A percentile compares a stretch with the other conserved stretches of the same genome.
These are phyloP conservation scores for Andrena dorsata DNA, from an alignment of 2,888 invertebrate species.

Conservation along the genomic window DNA sequence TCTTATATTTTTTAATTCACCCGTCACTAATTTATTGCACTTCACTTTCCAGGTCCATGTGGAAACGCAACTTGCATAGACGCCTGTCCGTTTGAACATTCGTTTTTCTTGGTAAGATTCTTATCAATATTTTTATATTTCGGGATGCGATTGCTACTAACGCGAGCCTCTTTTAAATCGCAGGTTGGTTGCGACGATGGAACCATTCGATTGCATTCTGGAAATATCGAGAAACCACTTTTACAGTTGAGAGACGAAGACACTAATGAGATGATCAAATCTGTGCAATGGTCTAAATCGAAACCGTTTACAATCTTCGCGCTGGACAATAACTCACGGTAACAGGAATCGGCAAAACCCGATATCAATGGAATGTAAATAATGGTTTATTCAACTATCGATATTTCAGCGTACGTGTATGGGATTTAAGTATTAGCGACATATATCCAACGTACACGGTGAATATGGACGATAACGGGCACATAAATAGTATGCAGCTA, in stretches of 20 bases:
- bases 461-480: constrained; percentile 82
- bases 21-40: constrained; percentile 19
- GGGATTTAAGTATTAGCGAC: constrained; percentile 86
- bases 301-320: constrained; percentile 86
- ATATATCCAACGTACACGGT: constrained; percentile 85
- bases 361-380: neutral
- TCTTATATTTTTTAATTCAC: neutral
- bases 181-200: constrained; percentile 86
- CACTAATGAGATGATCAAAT: constrained; percentile 80
- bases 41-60: constrained; percentile 74
- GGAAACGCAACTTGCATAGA: constrained; percentile 85
- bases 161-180: constrained; percentile 27
- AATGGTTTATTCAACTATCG: constrained; percentile 15
- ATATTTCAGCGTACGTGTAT: constrained; percentile 85
- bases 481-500: constrained; percentile 84
- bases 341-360: constrained; percentile 17
- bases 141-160: neutral
- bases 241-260: constrained; percentile 81
- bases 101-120: constrained; percentile 84
- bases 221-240: constrained; percentile 84
- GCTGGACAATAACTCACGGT: constrained; percentile 84
- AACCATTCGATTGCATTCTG: constrained; percentile 85
- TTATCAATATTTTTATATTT: neutral
- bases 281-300: constrained; percentile 86
- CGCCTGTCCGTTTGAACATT: constrained; percentile 85